A percentile compares a stretch with the other conserved stretches of the same genome.
Conservation (phyloP, 1,140 invertebrate species). For the Stratiolaelaps scimitus region DNA sequence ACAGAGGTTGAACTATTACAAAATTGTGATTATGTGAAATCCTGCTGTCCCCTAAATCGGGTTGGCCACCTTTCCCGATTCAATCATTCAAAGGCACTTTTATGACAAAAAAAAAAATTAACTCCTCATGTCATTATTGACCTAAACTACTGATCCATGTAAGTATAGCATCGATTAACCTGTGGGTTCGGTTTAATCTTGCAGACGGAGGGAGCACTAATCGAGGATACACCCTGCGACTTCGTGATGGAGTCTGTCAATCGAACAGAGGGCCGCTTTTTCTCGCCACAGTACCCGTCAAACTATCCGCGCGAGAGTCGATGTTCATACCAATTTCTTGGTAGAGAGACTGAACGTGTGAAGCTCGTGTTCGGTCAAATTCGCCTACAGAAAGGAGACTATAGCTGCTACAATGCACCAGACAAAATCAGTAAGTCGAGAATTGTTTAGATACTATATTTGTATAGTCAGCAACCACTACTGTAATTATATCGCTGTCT, state of each 20-base stretch:
- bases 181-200: constrained; percentile 45
- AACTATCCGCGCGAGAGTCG: constrained; percentile 63
- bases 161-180: constrained; percentile 3
- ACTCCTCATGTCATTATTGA: too few species aligned
- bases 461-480: too few species aligned
- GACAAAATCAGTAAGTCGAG: constrained; percentile 44
- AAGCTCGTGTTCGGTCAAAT: constrained; percentile 42
- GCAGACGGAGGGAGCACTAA: constrained; percentile 54
- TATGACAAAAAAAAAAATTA: too few species aligned
- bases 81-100: too few species aligned
- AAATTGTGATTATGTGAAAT: too few species aligned
- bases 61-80: too few species aligned
- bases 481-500: too few species aligned
- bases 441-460: too few species aligned
- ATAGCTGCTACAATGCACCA: constrained; percentile 62
- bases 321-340: constrained; percentile 61
- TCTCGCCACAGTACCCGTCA: constrained; percentile 67
- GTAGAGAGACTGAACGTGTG: constrained; percentile 41
- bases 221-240: constrained; percentile 59
- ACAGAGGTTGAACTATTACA: too few species aligned
- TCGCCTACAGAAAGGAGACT: constrained; percentile 38
- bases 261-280: constrained; percentile 54
- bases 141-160: constrained; percentile 18
- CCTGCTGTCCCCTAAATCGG: too few species aligned
- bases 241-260: constrained; percentile 40